A percentile compares a stretch with the other conserved stretches of the same genome.
Evolutionary conservation across 2,888 invertebrate species (phyloP).

Genomic region (Ferrisia virgata): DNA sequence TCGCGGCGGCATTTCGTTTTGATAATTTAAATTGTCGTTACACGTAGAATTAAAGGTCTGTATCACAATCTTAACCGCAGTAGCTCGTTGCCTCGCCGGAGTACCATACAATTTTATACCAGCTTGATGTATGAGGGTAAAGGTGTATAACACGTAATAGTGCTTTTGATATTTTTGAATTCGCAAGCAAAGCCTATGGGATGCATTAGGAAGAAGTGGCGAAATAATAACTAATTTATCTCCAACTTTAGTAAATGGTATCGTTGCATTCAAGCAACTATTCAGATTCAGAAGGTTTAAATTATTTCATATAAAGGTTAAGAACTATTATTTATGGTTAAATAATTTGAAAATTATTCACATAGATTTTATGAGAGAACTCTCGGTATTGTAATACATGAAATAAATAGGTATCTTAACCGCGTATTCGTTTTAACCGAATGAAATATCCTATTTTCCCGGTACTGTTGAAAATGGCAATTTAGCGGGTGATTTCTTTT

Average conservation of each 20-base stretch:
- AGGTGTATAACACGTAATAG: not conserved
- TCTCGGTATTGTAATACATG: not conserved
- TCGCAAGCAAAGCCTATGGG: not conserved
- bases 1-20: conserved; percentile 4
- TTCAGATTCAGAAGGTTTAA: conserved; percentile 27
- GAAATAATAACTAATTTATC: conserved; percentile 35
- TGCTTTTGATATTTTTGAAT: conserved; percentile 28
- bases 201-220: conserved; percentile 10
- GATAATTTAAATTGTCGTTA: conserved; percentile 30
- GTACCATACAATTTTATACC: not conserved
- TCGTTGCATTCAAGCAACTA: conserved; percentile 27
- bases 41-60: not conserved
- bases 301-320: conserved; percentile 31
- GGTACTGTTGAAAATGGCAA: not conserved
- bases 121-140: conserved; percentile 11
- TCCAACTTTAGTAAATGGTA: conserved; percentile 25
- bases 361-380: conserved; percentile 19
- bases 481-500: not conserved
- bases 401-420: not conserved
- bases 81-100: not conserved
- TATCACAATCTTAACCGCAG: not conserved
- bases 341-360: conserved; percentile 43
- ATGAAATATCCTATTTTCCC: not conserved
- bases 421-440: not conserved
- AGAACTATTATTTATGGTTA: conserved; percentile 40